Conservation (phyloP, 2,888 invertebrate species). For the Euzophera pinguis region DNA sequence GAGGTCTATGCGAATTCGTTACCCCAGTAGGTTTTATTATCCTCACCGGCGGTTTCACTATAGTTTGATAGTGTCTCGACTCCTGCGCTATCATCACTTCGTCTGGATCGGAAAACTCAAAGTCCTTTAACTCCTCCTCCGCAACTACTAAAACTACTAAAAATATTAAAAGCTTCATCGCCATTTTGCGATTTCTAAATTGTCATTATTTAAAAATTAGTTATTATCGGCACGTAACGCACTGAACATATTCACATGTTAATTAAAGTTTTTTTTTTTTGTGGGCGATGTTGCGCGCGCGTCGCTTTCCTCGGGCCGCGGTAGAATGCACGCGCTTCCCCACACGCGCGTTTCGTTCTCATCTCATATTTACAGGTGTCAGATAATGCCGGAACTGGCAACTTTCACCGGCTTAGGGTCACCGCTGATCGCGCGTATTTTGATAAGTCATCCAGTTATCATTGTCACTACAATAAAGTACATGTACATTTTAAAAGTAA, state of each 20-base stretch:
- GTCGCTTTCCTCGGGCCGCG: slow-evolving; percentile 45
- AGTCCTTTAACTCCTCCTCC: slow-evolving; percentile 53
- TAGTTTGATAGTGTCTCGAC: slow-evolving; percentile 60
- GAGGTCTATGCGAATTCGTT: slow-evolving; percentile 69
- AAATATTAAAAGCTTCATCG: slow-evolving; percentile 35
- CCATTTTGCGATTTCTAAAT: slow-evolving; percentile 37
- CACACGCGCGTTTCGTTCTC: slow-evolving; percentile 40
- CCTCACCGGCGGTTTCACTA: slow-evolving; percentile 55
- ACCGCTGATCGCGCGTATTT: slow-evolving; percentile 42
- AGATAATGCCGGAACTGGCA: slow-evolving; percentile 69
- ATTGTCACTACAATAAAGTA: slow-evolving; percentile 28
- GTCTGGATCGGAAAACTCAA: slow-evolving; percentile 54
- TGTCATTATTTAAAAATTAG: slow-evolving; percentile 13
- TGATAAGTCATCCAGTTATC: slow-evolving; percentile 45
- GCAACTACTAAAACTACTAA: slow-evolving; percentile 37
- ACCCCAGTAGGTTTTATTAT: slow-evolving; percentile 57
- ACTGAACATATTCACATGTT: slow-evolving; percentile 27
- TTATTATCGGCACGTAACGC: slow-evolving; percentile 15
- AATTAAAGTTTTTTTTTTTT: slow-evolving; percentile 23
- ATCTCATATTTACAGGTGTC: slow-evolving; percentile 61
- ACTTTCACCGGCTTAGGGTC: slow-evolving; percentile 65
- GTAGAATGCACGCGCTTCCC: slow-evolving; percentile 52
- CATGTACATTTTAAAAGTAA: neutral
- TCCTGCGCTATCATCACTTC: slow-evolving; percentile 73
- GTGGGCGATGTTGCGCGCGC: slow-evolving; percentile 53